These are phyloP conservation scores for Pollimyrus isidori DNA, from an alignment of 2,113 vertebrate species.

Conservation along the genomic window DNA sequence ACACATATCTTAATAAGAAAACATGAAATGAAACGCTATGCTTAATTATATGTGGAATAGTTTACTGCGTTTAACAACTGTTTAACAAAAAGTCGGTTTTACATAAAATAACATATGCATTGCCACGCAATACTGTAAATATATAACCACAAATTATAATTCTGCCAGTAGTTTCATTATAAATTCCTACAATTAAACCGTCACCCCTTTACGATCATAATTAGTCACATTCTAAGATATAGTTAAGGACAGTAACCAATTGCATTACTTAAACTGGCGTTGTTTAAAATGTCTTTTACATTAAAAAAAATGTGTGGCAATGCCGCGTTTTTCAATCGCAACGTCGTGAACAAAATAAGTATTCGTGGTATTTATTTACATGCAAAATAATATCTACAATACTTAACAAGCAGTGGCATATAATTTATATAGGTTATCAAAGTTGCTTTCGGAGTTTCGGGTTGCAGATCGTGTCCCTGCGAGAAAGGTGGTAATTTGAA, in stretches of 20 bases:
- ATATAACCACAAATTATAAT: background rate
- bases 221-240: background rate
- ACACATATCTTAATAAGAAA: background rate
- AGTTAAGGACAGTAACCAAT: background rate
- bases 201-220: background rate
- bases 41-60: background rate
- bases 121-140: background rate
- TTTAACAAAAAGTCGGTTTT: background rate
- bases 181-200: background rate
- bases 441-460: background rate
- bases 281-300: background rate
- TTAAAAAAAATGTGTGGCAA: background rate
- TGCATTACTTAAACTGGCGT: background rate
- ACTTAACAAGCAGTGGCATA: background rate
- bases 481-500: constrained; percentile 2
- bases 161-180: background rate
- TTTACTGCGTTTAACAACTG: background rate
- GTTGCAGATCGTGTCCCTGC: background rate
- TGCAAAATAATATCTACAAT: background rate
- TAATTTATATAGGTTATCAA: background rate
- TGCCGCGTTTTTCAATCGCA: background rate
- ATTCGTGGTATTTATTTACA: background rate
- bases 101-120: background rate
- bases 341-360: background rate
- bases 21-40: background rate